phyloP scores from a whole-genome alignment of 2,888 invertebrate species.

The Papilio elwesi region DNA sequence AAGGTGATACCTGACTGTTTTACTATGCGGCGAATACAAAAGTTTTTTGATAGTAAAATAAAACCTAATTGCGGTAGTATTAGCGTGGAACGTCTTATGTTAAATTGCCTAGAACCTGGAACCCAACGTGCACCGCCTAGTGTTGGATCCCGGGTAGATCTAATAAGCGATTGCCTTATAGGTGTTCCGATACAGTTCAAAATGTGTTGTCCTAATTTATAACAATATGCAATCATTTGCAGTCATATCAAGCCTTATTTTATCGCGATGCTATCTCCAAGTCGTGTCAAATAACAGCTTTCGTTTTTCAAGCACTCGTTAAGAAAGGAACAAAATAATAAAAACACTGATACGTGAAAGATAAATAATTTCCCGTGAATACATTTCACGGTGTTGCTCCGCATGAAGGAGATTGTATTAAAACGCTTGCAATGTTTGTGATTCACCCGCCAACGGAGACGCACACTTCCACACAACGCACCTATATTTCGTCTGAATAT shows the following conservation, averaged over 20 bases:
- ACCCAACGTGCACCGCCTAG: too few species aligned
- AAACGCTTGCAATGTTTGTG: constrained; percentile 1
- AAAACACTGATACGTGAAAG: constrained; percentile 31
- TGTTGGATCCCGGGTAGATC: too few species aligned
- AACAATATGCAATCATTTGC: too few species aligned
- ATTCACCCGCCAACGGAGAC: constrained; percentile 4
- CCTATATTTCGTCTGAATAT: background rate
- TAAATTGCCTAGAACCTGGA: too few species aligned
- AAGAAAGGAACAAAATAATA: constrained; percentile 19
- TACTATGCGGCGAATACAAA: too few species aligned
- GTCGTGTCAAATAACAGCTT: constrained; percentile 21
- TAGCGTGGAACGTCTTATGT: too few species aligned
- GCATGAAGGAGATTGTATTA: constrained; percentile 17
- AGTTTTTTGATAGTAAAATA: too few species aligned
- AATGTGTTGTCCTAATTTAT: background rate
- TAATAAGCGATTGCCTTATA: too few species aligned
- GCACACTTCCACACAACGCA: too few species aligned
- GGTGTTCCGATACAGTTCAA: too few species aligned
- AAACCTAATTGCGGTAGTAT: too few species aligned
- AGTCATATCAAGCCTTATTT: background rate
- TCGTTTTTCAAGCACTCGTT: constrained; percentile 2
- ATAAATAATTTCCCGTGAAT: constrained; percentile 31
- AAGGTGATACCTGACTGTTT: too few species aligned
- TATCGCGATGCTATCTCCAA: constrained; percentile 20
- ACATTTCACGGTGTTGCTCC: constrained; percentile 35